Evolutionary conservation across 2,888 invertebrate species (phyloP), one percentile per base, ranked within the genome.

Genomic region (Baronia brevicornis): DNA sequence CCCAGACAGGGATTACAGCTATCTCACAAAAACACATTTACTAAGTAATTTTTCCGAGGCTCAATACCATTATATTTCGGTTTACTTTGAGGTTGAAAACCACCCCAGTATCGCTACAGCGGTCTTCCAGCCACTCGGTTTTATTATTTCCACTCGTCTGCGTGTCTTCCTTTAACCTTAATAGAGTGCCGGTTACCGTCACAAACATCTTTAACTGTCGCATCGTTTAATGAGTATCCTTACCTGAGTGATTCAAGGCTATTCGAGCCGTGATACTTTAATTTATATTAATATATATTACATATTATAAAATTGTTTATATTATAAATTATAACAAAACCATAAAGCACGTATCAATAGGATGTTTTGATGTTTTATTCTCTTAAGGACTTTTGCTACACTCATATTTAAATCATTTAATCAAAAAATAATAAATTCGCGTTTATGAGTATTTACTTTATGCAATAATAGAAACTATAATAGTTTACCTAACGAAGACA

Each of bases 121-220:
- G 5, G 18, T 27, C 17, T 25, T 46, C 46, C 39, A 51, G 47
- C 43, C 50, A 41, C 56, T 55, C 46, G 47, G 62, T 65, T n/a
- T n/a, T 69, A 65, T 66, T 68, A 69, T 69, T 70, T 62, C 63
- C 54, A 56, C 53, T 52, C 38, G 42, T 54, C 50, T 44, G 44
- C 47, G 42, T 41, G 41, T 43, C 39, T 51, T 50, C 51, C 54
- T 60, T 54, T 48, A 57, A 58, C 51, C 51, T 57, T 59, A 64
- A 67, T 63, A 52, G 56, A 56, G 49, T 53, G 52, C 34, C 37
- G 34, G 48, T 54, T 54, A 52, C 55, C 54, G 59, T 57, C 56
- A 52, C 48, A 56, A 60, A 56, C 57, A 57, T 61, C 54, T 60
- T 58, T 58, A 54, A 55, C 54, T 44, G 44, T 43, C 41, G 44